Conservation (phyloP, 2,888 invertebrate genomes). For the Druceiella hillmani region DNA sequence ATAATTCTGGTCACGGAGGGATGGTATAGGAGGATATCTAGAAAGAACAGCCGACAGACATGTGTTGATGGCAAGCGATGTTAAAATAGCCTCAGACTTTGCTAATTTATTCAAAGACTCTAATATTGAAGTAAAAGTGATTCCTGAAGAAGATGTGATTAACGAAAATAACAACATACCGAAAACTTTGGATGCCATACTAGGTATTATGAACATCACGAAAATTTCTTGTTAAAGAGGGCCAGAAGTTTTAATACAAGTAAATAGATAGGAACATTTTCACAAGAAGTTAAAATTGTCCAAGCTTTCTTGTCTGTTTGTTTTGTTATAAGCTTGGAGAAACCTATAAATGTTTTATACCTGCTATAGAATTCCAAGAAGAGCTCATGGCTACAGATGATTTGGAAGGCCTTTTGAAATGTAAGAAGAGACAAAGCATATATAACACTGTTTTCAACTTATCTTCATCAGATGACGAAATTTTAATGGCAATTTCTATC, state of each 20-base stretch:
- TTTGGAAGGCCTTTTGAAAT: slow-evolving; percentile 13
- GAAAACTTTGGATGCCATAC: slow-evolving; percentile 18
- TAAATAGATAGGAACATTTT: slow-evolving; percentile 12
- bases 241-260: slow-evolving; percentile 12
- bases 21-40: slow-evolving; percentile 14
- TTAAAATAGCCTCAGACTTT: slow-evolving; percentile 22
- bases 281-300: too few relatives aligned
- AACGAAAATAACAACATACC: slow-evolving; percentile 15
- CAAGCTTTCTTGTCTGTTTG: too few relatives aligned
- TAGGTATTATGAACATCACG: slow-evolving; percentile 23
- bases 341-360: too few relatives aligned
- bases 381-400: slow-evolving; percentile 13
- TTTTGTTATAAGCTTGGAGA: too few relatives aligned
- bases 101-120: slow-evolving; percentile 18
- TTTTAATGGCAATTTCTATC: too few relatives aligned
- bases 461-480: too few relatives aligned
- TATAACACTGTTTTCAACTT: too few relatives aligned
- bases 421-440: too few relatives aligned
- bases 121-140: slow-evolving; percentile 16
- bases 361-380: slow-evolving; percentile 11
- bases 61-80: slow-evolving; percentile 19
- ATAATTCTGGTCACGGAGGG: too few relatives aligned
- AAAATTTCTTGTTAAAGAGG: slow-evolving; percentile 20
- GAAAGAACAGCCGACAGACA: slow-evolving; percentile 18
- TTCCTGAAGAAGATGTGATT: slow-evolving; percentile 14